Base-by-base conservation (phyloP, 2,113 vertebrate genomes). In the Trogon melanurus region DNA sequence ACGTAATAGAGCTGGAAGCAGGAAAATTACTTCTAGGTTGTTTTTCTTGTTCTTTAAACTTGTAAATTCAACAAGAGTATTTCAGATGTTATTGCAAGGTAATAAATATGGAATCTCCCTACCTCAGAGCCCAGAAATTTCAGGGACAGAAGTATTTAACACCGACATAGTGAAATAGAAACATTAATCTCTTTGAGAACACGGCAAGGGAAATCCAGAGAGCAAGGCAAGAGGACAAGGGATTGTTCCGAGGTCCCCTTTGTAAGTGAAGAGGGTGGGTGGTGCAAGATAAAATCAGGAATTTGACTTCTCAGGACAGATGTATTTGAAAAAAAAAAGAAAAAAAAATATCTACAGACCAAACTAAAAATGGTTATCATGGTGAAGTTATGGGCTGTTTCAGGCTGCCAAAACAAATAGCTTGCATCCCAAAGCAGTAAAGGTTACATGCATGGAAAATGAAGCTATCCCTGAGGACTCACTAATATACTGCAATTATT, bases 401-500 rank as follows among this genome's bases (percentile, higher is more conserved):
- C 79, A 41, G 60, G 51, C 91, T 96, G 96, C 97, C 97, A 97
- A 97, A 85, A 88, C 75, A 97, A 97, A 97, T 79, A 96, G 38
- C 70, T 80, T 74, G 60, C 65, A 95, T 96, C 96, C 83, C 93
- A 94, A 81, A 94, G 93, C 94, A 94, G 94, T 94, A 96, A 96
- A 96, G 90, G 93, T 97, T 97, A 97, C 91, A 58, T 66, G 85
- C 81, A 95, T 91, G 92, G 94, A 96, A 96, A 97, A 94, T 18
- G 36, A 94, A 97, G 87, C 57, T 64, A 51, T 94, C 97, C 95
- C 97, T 58, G 50, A 92, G 94, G 97, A 96, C 44, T 79, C 87
- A 81, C 91, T 93, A 96, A 92, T 89, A 96, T 57, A 57, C 66
- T 85, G 84, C 76, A 91, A 95, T 96, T 94, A 93, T 95, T 96